A percentile compares a stretch with the other conserved stretches of the same genome.
phyloP scores from a whole-genome alignment of 2,888 invertebrate species.

The Orchesellides sinensis region DNA sequence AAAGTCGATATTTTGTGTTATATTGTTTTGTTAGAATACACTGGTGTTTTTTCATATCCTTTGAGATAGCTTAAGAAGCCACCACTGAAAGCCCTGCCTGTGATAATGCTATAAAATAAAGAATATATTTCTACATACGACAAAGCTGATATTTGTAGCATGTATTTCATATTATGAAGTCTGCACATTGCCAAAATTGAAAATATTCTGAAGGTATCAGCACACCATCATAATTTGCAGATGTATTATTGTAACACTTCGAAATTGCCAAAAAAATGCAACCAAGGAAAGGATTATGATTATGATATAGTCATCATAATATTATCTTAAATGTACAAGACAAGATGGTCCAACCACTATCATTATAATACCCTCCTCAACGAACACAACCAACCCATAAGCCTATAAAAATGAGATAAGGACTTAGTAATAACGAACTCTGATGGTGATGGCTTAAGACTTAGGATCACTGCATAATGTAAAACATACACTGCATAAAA shows the following conservation, averaged over 20 bases:
- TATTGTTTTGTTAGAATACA: too few species aligned
- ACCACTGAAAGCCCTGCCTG: too few species aligned
- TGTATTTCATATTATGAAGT: too few species aligned
- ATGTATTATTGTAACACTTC: background rate
- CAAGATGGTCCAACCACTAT: constrained; percentile 23
- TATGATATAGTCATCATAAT: constrained; percentile 1
- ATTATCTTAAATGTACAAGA: constrained; percentile 13
- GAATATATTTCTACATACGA: too few species aligned
- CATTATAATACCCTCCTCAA: background rate
- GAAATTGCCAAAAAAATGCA: constrained; percentile 30
- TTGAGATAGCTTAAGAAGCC: too few species aligned
- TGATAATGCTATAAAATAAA: too few species aligned
- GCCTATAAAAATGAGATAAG: constrained; percentile 17
- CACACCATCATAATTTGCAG: too few species aligned
- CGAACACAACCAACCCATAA: background rate
- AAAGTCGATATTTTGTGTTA: too few species aligned
- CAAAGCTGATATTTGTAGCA: too few species aligned
- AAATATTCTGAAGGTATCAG: too few species aligned
- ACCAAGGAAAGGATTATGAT: background rate
- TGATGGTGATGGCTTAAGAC: background rate
- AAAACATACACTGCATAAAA: background rate
- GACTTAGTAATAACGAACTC: constrained; percentile 11
- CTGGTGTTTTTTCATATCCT: too few species aligned
- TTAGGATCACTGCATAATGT: constrained; percentile 7
- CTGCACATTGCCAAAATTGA: too few species aligned